phyloP scores from a whole-genome alignment of 2,113 vertebrate genomes.

The Baryphthengus martii region DNA sequence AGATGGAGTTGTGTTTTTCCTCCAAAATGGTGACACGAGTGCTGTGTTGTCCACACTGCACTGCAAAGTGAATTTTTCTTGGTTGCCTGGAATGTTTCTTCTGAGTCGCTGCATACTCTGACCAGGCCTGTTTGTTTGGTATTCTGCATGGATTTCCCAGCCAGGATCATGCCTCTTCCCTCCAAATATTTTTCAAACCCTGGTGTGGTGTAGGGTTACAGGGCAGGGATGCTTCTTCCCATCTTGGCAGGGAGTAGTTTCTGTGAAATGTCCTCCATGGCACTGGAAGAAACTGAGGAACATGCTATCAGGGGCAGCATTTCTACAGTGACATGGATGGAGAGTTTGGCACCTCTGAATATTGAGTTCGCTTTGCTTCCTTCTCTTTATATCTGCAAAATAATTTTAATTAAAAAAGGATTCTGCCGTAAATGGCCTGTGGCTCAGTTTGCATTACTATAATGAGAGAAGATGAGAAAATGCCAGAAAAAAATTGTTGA shows the following conservation, averaged over 20 bases:
- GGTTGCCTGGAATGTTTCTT: not conserved
- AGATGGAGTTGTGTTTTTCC: conserved; percentile 41
- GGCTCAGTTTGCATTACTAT: not conserved
- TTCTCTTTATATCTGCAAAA: not conserved
- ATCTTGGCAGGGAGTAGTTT: conserved; percentile 1
- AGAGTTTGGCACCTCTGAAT: not conserved
- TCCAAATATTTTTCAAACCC: not conserved
- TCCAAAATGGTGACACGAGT: conserved; percentile 18
- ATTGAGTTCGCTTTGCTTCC: not conserved
- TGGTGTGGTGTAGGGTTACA: conserved; percentile 2
- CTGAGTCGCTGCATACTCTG: not conserved
- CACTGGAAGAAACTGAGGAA: not conserved
- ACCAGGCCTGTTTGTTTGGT: not conserved
- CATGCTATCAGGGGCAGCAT: not conserved
- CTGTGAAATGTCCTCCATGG: not conserved
- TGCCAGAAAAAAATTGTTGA: not conserved
- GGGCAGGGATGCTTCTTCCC: not conserved
- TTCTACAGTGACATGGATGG: not conserved
- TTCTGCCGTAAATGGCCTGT: not conserved
- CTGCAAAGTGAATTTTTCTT: not conserved
- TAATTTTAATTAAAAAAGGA: not conserved
- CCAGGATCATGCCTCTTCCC: not conserved
- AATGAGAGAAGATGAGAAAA: not conserved
- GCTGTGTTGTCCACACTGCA: not conserved
- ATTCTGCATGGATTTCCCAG: not conserved